Evolutionary conservation across 2,888 invertebrate species (phyloP).

Genomic region (Entomobrya proxima): DNA sequence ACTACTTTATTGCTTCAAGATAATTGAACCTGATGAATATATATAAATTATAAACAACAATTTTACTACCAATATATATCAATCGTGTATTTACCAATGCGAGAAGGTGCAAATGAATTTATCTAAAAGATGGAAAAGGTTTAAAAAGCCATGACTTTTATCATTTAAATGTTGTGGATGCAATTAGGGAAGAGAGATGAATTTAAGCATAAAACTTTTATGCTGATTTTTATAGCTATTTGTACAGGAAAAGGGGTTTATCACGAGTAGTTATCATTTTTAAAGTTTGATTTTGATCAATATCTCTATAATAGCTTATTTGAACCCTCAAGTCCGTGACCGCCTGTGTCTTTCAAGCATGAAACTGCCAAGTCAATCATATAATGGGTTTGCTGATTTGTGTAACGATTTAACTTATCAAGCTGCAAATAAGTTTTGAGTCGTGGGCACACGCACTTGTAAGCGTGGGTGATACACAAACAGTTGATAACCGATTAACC

Average conservation of each 20-base stretch:
- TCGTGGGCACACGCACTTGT: not conserved
- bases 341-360: not conserved
- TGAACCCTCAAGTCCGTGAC: slow-evolving; percentile 27
- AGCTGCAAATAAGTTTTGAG: not conserved
- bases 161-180: not conserved
- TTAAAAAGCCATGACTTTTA: not conserved
- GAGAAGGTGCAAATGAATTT: slow-evolving; percentile 39
- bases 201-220: slow-evolving; percentile 10
- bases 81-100: not conserved
- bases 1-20: not conserved
- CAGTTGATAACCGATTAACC: slow-evolving; percentile 38
- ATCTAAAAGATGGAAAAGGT: not conserved
- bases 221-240: slow-evolving; percentile 9
- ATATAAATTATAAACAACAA: not conserved
- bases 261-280: not conserved
- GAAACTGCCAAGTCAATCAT: not conserved
- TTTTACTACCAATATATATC: not conserved
- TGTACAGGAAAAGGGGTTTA: slow-evolving; percentile 33
- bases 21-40: slow-evolving; percentile 4
- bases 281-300: not conserved
- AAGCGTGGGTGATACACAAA: not conserved
- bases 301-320: slow-evolving; percentile 6
- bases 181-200: slow-evolving; percentile 34
- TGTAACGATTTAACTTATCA: not conserved
- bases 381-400: not conserved